These are phyloP conservation scores for Scaptomyza parva DNA, from an alignment of 2,888 invertebrate species.

Conservation along the genomic window DNA sequence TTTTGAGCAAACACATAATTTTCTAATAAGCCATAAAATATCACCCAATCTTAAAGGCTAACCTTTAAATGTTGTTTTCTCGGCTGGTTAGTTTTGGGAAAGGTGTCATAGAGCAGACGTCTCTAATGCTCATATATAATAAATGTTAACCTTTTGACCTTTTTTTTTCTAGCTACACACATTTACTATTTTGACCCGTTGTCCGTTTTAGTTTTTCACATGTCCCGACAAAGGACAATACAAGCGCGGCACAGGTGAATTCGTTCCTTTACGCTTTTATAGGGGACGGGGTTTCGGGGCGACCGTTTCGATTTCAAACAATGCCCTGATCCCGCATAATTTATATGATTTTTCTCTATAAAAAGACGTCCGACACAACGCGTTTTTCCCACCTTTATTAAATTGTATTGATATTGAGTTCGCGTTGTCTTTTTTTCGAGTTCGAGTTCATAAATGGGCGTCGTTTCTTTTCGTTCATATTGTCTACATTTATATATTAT, in stretches of 20 bases:
- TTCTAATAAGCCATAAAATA: conserved; percentile 80
- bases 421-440: conserved; percentile 28
- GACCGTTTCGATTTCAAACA: conserved; percentile 64
- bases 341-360: conserved; percentile 71
- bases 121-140: conserved; percentile 40
- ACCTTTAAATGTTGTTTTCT: conserved; percentile 22
- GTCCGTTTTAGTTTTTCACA: conserved; percentile 50
- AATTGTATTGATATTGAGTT: conserved; percentile 66
- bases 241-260: conserved; percentile 72
- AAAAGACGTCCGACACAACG: conserved; percentile 53
- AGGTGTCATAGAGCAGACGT: conserved; percentile 61
- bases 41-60: conserved; percentile 40
- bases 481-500: conserved; percentile 6
- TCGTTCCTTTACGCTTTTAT: conserved; percentile 15
- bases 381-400: conserved; percentile 78
- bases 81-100: conserved; percentile 25
- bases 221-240: conserved; percentile 68
- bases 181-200: conserved; percentile 43
- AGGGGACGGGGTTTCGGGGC: conserved; percentile 1
- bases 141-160: conserved; percentile 66
- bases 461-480: conserved; percentile 65
- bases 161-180: conserved; percentile 27
- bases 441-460: conserved; percentile 70
- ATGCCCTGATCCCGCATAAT: conserved; percentile 80
- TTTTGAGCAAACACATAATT: conserved; percentile 58